A percentile compares a stretch with the other conserved stretches of the same genome.
These are phyloP conservation scores for Trachymyrmex cornetzi DNA, from an alignment of 1,140 invertebrate genomes.

Conservation along the genomic window DNA sequence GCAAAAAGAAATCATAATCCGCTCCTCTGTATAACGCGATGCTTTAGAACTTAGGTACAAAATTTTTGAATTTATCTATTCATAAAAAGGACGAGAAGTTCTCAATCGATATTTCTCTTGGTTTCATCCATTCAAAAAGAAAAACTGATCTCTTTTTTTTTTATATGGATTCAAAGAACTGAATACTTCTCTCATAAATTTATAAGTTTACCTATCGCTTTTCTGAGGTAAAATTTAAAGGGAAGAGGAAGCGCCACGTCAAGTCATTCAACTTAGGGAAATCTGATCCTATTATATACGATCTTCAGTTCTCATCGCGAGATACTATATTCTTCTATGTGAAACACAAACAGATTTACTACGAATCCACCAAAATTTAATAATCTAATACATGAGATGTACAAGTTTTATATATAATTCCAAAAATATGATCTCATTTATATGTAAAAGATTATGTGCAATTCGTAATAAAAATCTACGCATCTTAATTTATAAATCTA, in stretches of 20 bases:
- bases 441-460: not conserved
- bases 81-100: not conserved
- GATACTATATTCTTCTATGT: not conserved
- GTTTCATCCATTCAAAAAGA: not conserved
- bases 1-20: not conserved
- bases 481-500: not conserved
- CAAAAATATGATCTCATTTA: not conserved
- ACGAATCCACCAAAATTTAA: not conserved
- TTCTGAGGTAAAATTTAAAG: conserved; percentile 24
- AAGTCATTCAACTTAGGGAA: conserved; percentile 35
- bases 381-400: not conserved
- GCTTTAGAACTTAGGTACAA: not conserved
- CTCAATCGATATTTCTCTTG: not conserved
- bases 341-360: not conserved
- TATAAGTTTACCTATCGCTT: conserved; percentile 28
- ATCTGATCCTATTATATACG: conserved; percentile 1
- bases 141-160: not conserved
- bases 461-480: not conserved
- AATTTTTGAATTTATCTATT: not conserved
- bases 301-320: not conserved
- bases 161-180: not conserved
- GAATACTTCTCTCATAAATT: conserved; percentile 31
- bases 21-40: not conserved
- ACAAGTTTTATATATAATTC: not conserved
- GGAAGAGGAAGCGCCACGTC: not conserved